Evolutionary conservation across 2,113 vertebrate species (phyloP).

Genomic region (Anoura caudifer): DNA sequence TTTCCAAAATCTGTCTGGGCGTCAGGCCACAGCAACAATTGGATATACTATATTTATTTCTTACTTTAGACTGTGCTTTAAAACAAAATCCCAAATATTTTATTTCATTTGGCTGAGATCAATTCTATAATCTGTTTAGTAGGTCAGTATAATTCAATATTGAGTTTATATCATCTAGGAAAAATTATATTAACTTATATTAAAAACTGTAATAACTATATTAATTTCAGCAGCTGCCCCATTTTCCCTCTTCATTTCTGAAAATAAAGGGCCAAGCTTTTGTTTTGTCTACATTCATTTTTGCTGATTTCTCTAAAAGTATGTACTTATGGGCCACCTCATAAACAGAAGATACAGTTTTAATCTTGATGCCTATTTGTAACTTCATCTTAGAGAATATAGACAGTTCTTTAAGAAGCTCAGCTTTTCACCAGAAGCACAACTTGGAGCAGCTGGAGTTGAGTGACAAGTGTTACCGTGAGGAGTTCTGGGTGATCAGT

Average conservation of each 20-base stretch:
- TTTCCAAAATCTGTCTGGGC: background rate
- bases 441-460: background rate
- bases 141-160: background rate
- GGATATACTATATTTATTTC: background rate
- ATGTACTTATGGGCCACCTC: background rate
- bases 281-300: background rate
- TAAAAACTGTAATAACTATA: background rate
- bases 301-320: background rate
- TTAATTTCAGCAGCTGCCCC: background rate
- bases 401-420: background rate
- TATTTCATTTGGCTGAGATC: background rate
- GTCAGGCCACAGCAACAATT: background rate
- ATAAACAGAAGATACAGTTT: background rate
- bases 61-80: background rate
- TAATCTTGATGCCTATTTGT: background rate
- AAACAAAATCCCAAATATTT: background rate
- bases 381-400: background rate
- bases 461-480: background rate
- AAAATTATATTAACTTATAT: background rate
- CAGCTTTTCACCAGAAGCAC: background rate
- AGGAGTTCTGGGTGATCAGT: background rate
- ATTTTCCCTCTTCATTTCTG: background rate
- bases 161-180: background rate
- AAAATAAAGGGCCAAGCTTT: background rate
- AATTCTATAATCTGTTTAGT: background rate